Base-by-base conservation (phyloP, 2,797 vertebrate genomes). In the Tenualosa thibaudeaui region DNA sequence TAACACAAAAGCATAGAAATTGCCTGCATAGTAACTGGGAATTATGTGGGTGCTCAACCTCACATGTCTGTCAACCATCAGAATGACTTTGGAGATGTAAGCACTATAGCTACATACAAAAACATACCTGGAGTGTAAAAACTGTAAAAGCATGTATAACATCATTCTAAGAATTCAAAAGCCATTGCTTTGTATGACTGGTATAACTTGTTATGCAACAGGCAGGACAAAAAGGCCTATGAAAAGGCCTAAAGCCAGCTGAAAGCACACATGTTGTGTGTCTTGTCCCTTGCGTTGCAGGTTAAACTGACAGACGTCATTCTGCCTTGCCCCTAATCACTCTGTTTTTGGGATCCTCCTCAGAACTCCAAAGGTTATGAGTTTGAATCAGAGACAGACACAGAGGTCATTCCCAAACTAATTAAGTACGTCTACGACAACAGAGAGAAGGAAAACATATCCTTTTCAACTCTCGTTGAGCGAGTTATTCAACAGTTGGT, bases 341-440 rank as follows among this genome's bases (percentile, higher is more conserved):
- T 84, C 84, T 81, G 68, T 85, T 83, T 88, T 86, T 81, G 37
- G 46, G 46, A 49, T 71, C 5, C 4, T 75, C 31, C 17, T 8
- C 91, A 99, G 98, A 96, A 96, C 91, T 95, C 91, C 93, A 98
- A 98, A 93, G 97, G 97, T 88, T 99, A 99, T 0, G 97, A 97
- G 87, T 99, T 99, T 89, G 98, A 99, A 92, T 99, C 98, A 4
- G 97, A 99, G 90, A 99, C 98, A 0, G 98, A 99, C 90, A 99
- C 98, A 1, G 98, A 99, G 92, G 97, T 98, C 10, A 99, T 99
- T 86, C 97, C 98, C 0, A 99, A 99, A 86, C 22, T 99, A 92
- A 96, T 97, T 91, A 99, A 99, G 89, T 99, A 99, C 46, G 84
- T 99, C 85, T 98, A 97, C 54, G 97, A 99, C 95, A 98, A 99